Evolutionary conservation across 2,113 vertebrate species (phyloP), one percentile per base, ranked within the genome.

Genomic region (Poicephalus meyeri): DNA sequence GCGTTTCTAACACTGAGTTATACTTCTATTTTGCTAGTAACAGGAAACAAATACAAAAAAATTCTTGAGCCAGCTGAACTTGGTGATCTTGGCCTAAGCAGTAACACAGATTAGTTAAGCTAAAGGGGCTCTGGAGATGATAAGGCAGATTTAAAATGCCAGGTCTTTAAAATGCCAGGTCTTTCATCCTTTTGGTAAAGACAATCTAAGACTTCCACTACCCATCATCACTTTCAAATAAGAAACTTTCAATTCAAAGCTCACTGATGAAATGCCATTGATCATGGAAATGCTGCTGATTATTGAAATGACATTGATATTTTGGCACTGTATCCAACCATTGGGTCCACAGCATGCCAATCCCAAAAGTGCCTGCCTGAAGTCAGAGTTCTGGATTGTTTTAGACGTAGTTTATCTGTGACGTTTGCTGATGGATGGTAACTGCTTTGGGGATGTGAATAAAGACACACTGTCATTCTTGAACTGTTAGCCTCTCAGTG

Each of bases 11-110:
- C 46, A 86, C 7, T 55, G 26, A 80, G 6, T 6, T 71, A 79
- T 80, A 70, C 9, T 88, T 94, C 72, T 13, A 53, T 86, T 95
- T 92, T 79, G 28, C 8, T 73, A 68, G 49, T 44, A 81, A 35
- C 24, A 71, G 4, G 16, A 60, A 71, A 7, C 2, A 82, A 79
- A 69, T 35, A 55, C 1, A 6, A 56, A 85, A 68, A 1, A 65
- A 37, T 2, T 21, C 19, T 52, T 39, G 19, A 56, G 29, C 13
- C 50, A 7, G 61, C 72, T 56, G 16, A 79, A 33, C 82, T 77
- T 61, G 7, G 26, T 72, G 44, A 39, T 29, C 33, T 69, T 53
- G 31, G 9, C 20, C 44, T 86, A 42, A 91, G 86, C 7, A 79
- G 18, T 42, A 64, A 50, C 14, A 60, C 12, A 47, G 39, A 76